Percentiles rank a stretch among this genome's conserved stretches.
Evolutionary conservation across 2,113 vertebrate genomes (phyloP).

Genomic region (Dromaius novaehollandiae): DNA sequence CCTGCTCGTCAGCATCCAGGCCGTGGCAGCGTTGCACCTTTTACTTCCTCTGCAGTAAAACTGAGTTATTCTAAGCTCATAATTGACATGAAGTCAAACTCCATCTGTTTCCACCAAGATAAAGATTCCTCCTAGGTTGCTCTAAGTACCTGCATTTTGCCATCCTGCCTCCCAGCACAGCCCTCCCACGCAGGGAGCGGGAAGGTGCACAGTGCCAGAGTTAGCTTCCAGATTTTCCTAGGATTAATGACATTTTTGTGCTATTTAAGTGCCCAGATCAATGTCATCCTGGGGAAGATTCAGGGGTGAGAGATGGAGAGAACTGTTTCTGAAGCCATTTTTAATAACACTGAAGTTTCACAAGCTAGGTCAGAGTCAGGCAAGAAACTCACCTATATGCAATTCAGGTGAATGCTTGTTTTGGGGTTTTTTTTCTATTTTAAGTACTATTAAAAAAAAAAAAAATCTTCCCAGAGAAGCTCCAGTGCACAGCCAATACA

Average conservation of each 20-base stretch:
- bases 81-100: slow-evolving; percentile 5
- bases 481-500: background rate
- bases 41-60: background rate
- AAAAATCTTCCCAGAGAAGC: background rate
- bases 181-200: accelerated
- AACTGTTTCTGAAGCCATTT: background rate
- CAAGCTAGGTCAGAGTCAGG: background rate
- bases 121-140: background rate
- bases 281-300: background rate
- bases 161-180: background rate
- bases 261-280: background rate
- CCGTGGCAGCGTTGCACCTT: background rate
- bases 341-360: background rate
- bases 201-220: background rate
- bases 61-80: slow-evolving; percentile 10
- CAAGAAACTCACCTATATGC: accelerated
- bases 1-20: background rate
- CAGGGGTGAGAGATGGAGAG: background rate
- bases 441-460: background rate
- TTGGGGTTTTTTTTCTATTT: background rate
- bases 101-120: slow-evolving; percentile 24
- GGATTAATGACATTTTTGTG: background rate
- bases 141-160: background rate
- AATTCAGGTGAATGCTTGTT: background rate
- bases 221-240: background rate